Evolutionary conservation across 2,113 vertebrate genomes (phyloP).

Genomic region (Saccopteryx leptura): DNA sequence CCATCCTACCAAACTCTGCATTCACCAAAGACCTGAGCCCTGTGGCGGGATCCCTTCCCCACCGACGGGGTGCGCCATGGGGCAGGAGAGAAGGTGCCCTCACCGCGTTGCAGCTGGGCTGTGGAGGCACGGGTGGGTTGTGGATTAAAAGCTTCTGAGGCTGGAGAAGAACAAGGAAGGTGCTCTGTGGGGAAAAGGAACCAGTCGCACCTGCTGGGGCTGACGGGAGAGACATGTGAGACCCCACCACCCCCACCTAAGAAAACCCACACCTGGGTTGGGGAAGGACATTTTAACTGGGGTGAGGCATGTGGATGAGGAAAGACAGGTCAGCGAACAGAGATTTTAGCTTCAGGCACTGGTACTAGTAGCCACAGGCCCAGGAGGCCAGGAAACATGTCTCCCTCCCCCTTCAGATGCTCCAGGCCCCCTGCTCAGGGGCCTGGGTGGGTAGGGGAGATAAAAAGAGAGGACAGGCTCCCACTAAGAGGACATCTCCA

Average conservation of each 20-base stretch:
- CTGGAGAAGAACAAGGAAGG: neutral
- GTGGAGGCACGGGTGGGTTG: rapidly evolving
- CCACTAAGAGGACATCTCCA: neutral
- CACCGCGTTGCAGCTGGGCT: neutral
- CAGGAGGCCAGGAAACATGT: neutral
- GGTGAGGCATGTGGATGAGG: neutral
- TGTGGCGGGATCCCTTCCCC: neutral
- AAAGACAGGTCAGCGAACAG: neutral
- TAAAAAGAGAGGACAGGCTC: neutral
- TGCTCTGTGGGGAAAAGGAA: neutral
- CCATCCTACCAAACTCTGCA: neutral
- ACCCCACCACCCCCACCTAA: neutral
- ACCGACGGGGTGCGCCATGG: rapidly evolving
- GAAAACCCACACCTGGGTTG: neutral
- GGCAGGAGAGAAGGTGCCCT: neutral
- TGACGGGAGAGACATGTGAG: neutral
- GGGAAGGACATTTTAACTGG: neutral
- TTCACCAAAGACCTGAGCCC: neutral
- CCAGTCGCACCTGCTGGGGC: neutral
- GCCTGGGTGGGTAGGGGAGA: neutral
- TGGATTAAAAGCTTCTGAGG: neutral
- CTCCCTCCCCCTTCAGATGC: neutral
- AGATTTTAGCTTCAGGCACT: neutral
- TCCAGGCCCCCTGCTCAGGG: neutral
- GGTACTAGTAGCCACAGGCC: neutral